A percentile compares a stretch with the other conserved stretches of the same genome.
phyloP scores from a whole-genome alignment of 2,888 invertebrate genomes.

The Trachelus troglodyta region DNA sequence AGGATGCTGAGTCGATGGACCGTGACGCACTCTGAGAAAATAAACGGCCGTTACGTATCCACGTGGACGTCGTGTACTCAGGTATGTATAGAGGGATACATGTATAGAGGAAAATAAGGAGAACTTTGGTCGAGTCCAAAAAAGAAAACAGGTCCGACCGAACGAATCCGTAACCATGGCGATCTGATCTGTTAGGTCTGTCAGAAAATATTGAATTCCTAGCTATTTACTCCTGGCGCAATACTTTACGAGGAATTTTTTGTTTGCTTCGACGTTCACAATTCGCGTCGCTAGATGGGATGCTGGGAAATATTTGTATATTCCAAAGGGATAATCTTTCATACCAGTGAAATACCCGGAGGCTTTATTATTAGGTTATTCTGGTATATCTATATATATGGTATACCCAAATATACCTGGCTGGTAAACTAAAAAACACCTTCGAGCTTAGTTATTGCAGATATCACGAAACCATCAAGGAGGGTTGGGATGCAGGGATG shows the following conservation, averaged over 20 bases:
- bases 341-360: neutral
- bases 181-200: conserved; percentile 31
- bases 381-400: neutral
- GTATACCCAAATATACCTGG: neutral
- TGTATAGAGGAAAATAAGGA: neutral
- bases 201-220: conserved; percentile 34
- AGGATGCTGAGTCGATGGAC: neutral
- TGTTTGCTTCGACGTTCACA: neutral
- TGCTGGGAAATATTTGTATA: neutral
- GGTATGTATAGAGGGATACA: neutral
- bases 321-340: neutral
- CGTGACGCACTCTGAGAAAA: neutral
- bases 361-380: neutral
- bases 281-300: neutral
- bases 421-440: neutral
- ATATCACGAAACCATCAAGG: neutral
- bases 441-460: neutral
- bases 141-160: conserved; percentile 33
- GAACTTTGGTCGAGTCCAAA: conserved; percentile 14
- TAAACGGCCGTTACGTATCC: neutral
- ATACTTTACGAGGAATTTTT: conserved; percentile 21
- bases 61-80: neutral
- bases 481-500: neutral
- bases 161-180: conserved; percentile 42
- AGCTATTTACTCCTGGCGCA: conserved; percentile 32